Conservation (phyloP, 35 echinoderm and acorn worm genomes). For the Apostichopus japonicus region DNA sequence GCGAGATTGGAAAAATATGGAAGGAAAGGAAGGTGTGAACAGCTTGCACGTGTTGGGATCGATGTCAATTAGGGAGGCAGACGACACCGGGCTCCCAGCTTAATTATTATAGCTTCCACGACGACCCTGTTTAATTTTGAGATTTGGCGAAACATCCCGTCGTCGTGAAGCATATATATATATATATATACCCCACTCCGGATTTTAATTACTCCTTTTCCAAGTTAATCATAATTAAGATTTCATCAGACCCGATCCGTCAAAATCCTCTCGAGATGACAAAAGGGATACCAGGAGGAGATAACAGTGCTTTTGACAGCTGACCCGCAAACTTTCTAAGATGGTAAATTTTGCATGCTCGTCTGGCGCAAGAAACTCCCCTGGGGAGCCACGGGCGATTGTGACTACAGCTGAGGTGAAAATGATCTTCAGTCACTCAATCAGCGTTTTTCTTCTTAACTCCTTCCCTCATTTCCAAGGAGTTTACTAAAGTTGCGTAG, state of each 20-base stretch:
- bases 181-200: background rate
- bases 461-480: too few relatives aligned
- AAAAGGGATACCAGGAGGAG: background rate
- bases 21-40: background rate
- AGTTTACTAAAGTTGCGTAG: too few relatives aligned
- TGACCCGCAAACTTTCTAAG: too few relatives aligned
- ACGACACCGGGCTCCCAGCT: background rate
- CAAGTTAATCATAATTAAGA: slow-evolving; percentile 1
- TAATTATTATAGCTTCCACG: background rate
- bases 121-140: background rate
- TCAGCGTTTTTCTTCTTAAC: background rate
- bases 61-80: background rate
- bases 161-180: background rate
- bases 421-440: background rate
- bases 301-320: background rate
- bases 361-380: background rate
- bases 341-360: background rate
- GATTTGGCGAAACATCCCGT: background rate
- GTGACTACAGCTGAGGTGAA: background rate
- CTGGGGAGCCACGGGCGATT: background rate
- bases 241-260: background rate
- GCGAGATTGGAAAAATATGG: background rate
- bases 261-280: background rate
- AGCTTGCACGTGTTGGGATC: background rate
- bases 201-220: background rate